Percentiles rank a stretch among this genome's conserved stretches.
These are phyloP conservation scores for Chloropsis cyanopogon DNA, from an alignment of 2,113 vertebrate genomes.

Conservation along the genomic window DNA sequence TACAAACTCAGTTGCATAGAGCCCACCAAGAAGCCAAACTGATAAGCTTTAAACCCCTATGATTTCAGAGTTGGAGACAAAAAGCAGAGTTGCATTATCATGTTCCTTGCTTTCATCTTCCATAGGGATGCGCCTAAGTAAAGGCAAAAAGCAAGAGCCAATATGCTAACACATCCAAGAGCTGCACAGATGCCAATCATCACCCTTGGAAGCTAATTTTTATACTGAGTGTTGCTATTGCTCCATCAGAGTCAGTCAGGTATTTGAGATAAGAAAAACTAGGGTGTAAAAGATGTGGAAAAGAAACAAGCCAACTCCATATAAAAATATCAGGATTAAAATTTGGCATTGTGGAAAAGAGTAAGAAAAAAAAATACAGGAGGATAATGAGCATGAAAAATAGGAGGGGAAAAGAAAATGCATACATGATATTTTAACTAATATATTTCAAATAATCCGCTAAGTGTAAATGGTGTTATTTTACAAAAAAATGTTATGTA, in stretches of 20 bases:
- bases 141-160: not conserved
- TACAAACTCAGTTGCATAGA: not conserved
- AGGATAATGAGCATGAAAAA: not conserved
- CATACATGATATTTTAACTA: not conserved
- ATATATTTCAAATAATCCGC: not conserved
- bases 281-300: not conserved
- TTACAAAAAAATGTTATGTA: not conserved
- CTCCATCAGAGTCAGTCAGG: not conserved
- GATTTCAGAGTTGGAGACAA: not conserved
- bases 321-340: not conserved
- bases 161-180: not conserved
- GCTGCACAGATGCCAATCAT: not conserved
- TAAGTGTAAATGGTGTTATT: not conserved
- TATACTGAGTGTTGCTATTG: not conserved
- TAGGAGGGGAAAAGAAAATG: rapidly evolving
- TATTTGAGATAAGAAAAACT: not conserved
- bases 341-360: not conserved
- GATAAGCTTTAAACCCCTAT: not conserved
- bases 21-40: not conserved
- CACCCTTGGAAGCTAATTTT: not conserved
- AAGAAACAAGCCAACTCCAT: not conserved
- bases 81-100: not conserved
- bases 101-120: not conserved
- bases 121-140: not conserved
- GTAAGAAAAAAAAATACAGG: not conserved